Evolutionary conservation across 2,888 invertebrate species (phyloP).

Genomic region (Drosophila pseudotakahashii): DNA sequence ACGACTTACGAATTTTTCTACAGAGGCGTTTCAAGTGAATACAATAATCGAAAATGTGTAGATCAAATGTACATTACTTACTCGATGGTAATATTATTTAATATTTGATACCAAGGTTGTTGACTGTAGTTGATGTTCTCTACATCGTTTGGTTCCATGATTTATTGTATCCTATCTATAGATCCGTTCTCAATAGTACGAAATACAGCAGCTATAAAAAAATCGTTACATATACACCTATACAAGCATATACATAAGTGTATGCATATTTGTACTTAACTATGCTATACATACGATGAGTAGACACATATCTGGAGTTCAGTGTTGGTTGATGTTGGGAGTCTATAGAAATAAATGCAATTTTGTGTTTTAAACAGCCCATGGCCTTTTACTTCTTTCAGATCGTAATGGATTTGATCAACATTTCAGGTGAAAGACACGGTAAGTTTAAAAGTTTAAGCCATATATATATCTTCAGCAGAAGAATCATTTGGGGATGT

Average conservation of each 20-base stretch:
- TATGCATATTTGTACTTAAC: slow-evolving; percentile 31
- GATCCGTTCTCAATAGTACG: slow-evolving; percentile 35
- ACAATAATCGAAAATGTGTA: slow-evolving; percentile 61
- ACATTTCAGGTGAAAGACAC: too few species aligned
- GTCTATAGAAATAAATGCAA: slow-evolving; percentile 41
- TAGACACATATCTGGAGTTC: slow-evolving; percentile 57
- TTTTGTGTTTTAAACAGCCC: slow-evolving; percentile 36
- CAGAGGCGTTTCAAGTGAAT: slow-evolving; percentile 64
- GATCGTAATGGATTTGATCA: too few species aligned
- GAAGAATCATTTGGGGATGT: too few species aligned
- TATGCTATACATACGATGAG: slow-evolving; percentile 48
- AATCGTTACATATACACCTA: slow-evolving; percentile 33
- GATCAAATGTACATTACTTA: slow-evolving; percentile 39
- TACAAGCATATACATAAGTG: slow-evolving; percentile 11
- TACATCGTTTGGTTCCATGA: slow-evolving; percentile 42
- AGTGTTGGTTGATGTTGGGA: slow-evolving; percentile 42
- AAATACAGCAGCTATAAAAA: slow-evolving; percentile 29
- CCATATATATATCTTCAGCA: too few species aligned
- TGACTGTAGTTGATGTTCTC: slow-evolving; percentile 40
- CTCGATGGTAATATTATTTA: slow-evolving; percentile 35
- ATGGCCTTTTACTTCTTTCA: background rate
- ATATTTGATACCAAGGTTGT: slow-evolving; percentile 53
- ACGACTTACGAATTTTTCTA: slow-evolving; percentile 58
- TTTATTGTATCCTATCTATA: slow-evolving; percentile 39
- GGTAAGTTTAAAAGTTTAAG: too few species aligned